Conservation (phyloP, 2,888 invertebrate genomes). For the Dyspetes luteomarginatus region DNA sequence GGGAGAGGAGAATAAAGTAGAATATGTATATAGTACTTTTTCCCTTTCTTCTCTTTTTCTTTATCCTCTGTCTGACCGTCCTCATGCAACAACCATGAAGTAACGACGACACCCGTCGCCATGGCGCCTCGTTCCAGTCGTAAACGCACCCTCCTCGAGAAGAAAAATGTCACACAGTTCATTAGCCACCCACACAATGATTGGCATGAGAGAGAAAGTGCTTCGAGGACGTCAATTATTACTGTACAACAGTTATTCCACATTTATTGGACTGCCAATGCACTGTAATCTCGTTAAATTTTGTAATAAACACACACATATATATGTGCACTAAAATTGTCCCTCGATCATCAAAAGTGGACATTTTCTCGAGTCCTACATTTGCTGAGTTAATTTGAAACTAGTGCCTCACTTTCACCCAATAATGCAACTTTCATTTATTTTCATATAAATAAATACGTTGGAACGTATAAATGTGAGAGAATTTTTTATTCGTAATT, state of each 20-base stretch:
- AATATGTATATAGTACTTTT: too few species aligned
- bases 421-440: too few species aligned
- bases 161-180: background rate
- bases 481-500: too few species aligned
- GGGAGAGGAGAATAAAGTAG: too few species aligned
- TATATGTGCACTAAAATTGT: background rate
- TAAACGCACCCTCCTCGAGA: conserved; percentile 29
- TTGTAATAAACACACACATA: background rate
- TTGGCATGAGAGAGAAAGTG: background rate
- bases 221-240: background rate
- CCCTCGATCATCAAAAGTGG: background rate
- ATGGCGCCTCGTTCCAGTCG: conserved; percentile 48
- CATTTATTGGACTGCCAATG: background rate
- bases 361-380: background rate
- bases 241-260: background rate
- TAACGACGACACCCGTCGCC: conserved; percentile 40
- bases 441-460: too few species aligned
- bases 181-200: conserved; percentile 6
- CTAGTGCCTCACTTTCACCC: background rate
- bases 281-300: background rate
- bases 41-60: background rate
- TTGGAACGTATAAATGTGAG: too few species aligned
- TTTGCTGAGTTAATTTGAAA: background rate
- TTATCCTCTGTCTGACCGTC: background rate
- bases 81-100: conserved; percentile 5